Evolutionary conservation across 2,113 vertebrate genomes (phyloP), one percentile per base, ranked within the genome.

Genomic region (Pterophyllum scalare): DNA sequence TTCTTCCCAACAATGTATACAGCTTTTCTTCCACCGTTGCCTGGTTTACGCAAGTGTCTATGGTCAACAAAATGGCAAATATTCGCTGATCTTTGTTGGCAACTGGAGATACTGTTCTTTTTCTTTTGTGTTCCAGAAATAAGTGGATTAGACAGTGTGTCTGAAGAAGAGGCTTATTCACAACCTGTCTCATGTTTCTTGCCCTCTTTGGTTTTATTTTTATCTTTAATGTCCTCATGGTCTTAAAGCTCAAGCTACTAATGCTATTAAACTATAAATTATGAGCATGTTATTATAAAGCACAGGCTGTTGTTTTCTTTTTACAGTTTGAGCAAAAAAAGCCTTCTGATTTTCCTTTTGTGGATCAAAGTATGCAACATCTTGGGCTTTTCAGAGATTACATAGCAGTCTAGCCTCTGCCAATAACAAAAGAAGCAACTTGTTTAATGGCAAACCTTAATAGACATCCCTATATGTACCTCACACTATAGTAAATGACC

Each of bases 321-420:
- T 28, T 28, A 28, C 28, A 28, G 28, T 28, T 28, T 28, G 28
- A 5, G 28, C 28, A 28, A 28, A 28, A 82, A 74, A 82, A 59
- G 35, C 59, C 26, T 17, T 88, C 13, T 54, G 52, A 82, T 76
- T 64, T 49, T 49, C 59, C 74, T 52, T 74, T 19, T 82, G 54
- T 58, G 70, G 67, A 24, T 65, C 61, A 75, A 82, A 82, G 54
- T n/a, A 65, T 52, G 82, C 62, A 72, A 78, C 43, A 83, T 88
- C 62, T 77, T 43, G 79, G 60, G 82, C 81, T 88, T 84, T 79
- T 9, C 12, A 75, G 81, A 80, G 79, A 87, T 85, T 89, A 84
- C 75, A 83, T 77, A 46, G 59, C 43, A 74, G 59, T 85, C 74
- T 65, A 54, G 61, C 33, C 61, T 67, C 67, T 54, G 79, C 65